Evolutionary conservation across 2,113 vertebrate species (phyloP).

Genomic region (Oreocharis arfaki): DNA sequence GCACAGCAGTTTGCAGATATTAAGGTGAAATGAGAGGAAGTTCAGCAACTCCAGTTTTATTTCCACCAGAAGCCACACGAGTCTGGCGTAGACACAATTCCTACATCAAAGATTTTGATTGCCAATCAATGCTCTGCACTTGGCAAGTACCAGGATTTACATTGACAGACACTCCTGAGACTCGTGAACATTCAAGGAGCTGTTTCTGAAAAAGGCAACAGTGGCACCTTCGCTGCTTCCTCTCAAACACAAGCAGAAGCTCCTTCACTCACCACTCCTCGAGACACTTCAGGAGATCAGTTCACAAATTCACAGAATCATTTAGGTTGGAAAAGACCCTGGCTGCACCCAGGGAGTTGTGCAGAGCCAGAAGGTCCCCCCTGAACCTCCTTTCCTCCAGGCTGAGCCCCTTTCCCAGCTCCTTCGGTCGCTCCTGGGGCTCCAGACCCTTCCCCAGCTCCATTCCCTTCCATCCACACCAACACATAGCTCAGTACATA

Average conservation of each 20-base stretch:
- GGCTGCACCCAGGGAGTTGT: background rate
- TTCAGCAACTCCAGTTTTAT: background rate
- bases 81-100: background rate
- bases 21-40: background rate
- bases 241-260: background rate
- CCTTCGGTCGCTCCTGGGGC: fast-evolving
- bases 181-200: fast-evolving
- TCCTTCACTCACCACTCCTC: background rate
- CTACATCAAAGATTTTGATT: background rate
- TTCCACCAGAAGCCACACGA: background rate
- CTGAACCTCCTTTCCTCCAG: background rate
- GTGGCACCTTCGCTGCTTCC: background rate
- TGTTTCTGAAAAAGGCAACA: background rate
- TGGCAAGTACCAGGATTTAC: background rate
- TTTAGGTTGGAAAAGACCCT: background rate
- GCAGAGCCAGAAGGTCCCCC: background rate
- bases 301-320: background rate
- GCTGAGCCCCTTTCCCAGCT: background rate
- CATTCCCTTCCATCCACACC: background rate
- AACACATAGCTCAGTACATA: background rate
- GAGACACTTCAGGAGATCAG: background rate
- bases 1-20: background rate
- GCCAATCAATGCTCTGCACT: background rate
- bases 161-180: background rate
- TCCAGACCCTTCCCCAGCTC: background rate